A percentile compares a stretch with the other conserved stretches of the same genome.
phyloP scores from a whole-genome alignment of 2,797 vertebrate genomes.

The Cyprinodon diabolis region DNA sequence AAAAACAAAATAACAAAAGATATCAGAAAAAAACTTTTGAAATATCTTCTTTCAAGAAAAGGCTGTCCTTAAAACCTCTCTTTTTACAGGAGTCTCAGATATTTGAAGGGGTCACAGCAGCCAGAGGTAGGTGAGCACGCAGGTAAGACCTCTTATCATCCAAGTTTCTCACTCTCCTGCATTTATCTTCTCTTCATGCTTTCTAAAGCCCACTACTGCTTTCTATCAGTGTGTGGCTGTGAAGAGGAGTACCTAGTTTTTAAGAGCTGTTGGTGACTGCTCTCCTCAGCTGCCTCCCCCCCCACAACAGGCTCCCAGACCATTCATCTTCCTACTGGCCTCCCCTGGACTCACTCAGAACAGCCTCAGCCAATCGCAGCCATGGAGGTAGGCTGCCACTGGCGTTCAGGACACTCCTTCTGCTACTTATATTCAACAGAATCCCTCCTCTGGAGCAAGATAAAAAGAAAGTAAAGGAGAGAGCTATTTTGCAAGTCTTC shows the following conservation, averaged over 20 bases:
- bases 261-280: slow-evolving; percentile 74
- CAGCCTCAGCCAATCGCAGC: slow-evolving; percentile 70
- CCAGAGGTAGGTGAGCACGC: slow-evolving; percentile 53
- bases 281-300: slow-evolving; percentile 75
- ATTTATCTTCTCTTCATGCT: slow-evolving; percentile 40
- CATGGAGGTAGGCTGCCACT: slow-evolving; percentile 65
- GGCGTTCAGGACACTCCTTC: slow-evolving; percentile 63
- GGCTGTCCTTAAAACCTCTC: slow-evolving; percentile 60
- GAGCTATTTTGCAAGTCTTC: slow-evolving; percentile 34
- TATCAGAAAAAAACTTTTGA: slow-evolving; percentile 30
- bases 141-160: slow-evolving; percentile 49
- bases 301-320: slow-evolving; percentile 72
- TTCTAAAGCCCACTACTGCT: slow-evolving; percentile 52
- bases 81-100: slow-evolving; percentile 69
- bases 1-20: too few species aligned
- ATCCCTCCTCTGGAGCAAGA: slow-evolving; percentile 66
- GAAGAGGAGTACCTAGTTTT: slow-evolving; percentile 77
- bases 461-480: slow-evolving; percentile 37
- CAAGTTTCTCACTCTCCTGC: slow-evolving; percentile 50
- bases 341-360: slow-evolving; percentile 72
- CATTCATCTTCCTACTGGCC: slow-evolving; percentile 79
- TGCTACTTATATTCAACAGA: slow-evolving; percentile 61
- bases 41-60: slow-evolving; percentile 70
- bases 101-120: slow-evolving; percentile 53
- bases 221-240: slow-evolving; percentile 72